These are phyloP conservation scores for Caenorhabditis briggsae DNA, from an alignment of 1,140 invertebrate species.

Conservation along the genomic window DNA sequence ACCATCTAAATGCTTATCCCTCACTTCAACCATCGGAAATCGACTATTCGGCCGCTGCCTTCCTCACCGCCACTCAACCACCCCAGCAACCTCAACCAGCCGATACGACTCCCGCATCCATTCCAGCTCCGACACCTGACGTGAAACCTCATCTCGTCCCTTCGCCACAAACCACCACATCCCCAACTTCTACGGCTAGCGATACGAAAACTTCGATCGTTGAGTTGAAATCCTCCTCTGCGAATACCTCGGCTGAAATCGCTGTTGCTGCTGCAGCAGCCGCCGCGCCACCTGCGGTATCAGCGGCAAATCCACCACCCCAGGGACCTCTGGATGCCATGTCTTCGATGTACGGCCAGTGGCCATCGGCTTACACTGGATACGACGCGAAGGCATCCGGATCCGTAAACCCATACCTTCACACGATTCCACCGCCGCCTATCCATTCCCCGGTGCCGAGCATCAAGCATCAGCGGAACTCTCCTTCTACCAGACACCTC, in stretches of 20 bases:
- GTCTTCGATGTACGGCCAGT: slow-evolving; percentile 21
- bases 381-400: slow-evolving; percentile 20
- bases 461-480: not conserved
- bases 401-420: not conserved
- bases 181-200: not conserved
- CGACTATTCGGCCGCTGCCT: not conserved
- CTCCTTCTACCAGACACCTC: not conserved
- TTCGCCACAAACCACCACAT: not conserved
- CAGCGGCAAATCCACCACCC: not conserved
- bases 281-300: not conserved
- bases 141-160: not conserved
- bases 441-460: slow-evolving; percentile 14
- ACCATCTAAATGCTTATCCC: slow-evolving; percentile 19
- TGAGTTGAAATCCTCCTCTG: not conserved
- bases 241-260: not conserved
- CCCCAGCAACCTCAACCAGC: not conserved
- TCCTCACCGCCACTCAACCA: not conserved
- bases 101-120: not conserved
- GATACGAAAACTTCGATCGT: not conserved
- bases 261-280: not conserved
- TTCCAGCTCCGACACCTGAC: not conserved
- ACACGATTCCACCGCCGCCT: slow-evolving; percentile 4
- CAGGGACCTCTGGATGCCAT: not conserved
- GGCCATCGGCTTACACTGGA: not conserved
- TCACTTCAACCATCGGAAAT: not conserved